Percentiles rank a stretch among this genome's conserved stretches.
These are phyloP conservation scores for Mycteria americana DNA, from an alignment of 2,797 vertebrate species.

Conservation along the genomic window DNA sequence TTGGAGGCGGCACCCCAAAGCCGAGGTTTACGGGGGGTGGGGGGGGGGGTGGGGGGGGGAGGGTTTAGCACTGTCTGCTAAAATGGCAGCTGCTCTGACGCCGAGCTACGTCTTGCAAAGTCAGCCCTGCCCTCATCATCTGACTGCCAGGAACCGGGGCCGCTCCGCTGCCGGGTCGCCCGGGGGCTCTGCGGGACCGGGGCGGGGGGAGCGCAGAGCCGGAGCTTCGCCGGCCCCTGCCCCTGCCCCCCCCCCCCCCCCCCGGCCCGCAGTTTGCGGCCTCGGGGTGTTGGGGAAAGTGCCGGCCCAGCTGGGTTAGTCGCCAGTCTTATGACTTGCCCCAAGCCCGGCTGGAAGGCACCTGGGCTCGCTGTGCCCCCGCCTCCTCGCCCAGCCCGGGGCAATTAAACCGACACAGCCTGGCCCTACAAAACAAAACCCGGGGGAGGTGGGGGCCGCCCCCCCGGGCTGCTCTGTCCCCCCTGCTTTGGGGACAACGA, in stretches of 20 bases:
- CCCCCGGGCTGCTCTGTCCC: too few relatives aligned
- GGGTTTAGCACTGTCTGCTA: background rate
- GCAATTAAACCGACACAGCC: background rate
- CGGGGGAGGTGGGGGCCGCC: accelerated
- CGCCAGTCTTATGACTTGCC: conserved; percentile 68
- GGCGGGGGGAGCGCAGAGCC: background rate
- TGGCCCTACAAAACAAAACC: background rate
- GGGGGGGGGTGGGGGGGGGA: background rate
- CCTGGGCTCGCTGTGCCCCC: conserved; percentile 66
- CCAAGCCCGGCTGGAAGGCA: conserved; percentile 50
- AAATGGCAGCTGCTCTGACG: conserved; percentile 47
- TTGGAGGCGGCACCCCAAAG: background rate
- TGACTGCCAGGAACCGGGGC: background rate
- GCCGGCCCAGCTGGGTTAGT: conserved; percentile 73
- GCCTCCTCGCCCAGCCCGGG: background rate
- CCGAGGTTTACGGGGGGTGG: background rate
- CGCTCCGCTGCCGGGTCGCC: background rate
- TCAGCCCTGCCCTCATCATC: conserved; percentile 37
- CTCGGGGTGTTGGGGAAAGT: background rate
- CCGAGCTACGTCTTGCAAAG: conserved; percentile 17
- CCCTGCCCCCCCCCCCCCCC: background rate
- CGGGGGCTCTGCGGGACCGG: background rate
- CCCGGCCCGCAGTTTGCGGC: background rate
- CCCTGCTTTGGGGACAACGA: background rate
- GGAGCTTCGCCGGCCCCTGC: accelerated